Evolutionary conservation across 2,113 vertebrate genomes (phyloP).

Genomic region (Noctilio leporinus): DNA sequence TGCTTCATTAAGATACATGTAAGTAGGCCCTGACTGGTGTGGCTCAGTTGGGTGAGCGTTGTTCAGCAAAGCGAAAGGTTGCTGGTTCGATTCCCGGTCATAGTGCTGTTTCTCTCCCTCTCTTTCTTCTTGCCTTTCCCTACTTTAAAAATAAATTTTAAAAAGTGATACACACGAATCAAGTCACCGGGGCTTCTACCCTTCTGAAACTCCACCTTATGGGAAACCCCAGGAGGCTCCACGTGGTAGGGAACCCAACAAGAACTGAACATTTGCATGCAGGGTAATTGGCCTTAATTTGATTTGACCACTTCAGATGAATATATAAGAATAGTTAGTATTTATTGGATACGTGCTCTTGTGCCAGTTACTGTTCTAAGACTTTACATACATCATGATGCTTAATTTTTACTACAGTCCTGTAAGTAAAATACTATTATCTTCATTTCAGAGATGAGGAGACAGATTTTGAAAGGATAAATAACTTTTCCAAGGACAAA

Average conservation of each 20-base stretch:
- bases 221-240: neutral
- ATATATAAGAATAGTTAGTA: neutral
- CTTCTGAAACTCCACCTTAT: neutral
- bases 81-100: no score
- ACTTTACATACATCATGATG: neutral
- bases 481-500: neutral
- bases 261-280: neutral
- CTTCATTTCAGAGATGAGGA: conserved; percentile 29
- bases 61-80: no score
- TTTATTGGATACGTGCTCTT: neutral
- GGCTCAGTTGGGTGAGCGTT: no score
- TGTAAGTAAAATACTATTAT: neutral
- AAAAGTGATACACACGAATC: neutral
- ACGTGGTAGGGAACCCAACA: neutral
- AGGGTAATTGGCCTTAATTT: neutral
- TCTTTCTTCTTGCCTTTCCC: no score
- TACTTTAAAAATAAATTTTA: no score
- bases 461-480: conserved; percentile 14
- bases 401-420: neutral
- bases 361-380: neutral
- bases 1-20: rapidly evolving
- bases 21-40: no score
- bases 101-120: no score
- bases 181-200: neutral
- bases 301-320: neutral